Conservation (phyloP, 2,888 invertebrate genomes). For the Thereva unica region DNA sequence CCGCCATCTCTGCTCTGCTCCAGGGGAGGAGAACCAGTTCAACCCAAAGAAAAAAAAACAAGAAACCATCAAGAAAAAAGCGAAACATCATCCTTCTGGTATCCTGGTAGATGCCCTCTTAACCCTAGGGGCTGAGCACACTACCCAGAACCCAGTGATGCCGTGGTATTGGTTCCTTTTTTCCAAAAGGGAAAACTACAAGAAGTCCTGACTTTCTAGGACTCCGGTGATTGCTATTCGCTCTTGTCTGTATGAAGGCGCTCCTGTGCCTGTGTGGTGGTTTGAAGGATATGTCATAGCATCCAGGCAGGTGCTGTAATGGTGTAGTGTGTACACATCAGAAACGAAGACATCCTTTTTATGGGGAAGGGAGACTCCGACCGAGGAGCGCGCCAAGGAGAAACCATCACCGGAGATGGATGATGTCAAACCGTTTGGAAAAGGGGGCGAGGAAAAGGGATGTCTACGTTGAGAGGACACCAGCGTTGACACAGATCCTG, state of each 20-base stretch:
- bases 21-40: not conserved
- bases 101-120: constrained; percentile 11
- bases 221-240: constrained; percentile 31
- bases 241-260: constrained; percentile 1
- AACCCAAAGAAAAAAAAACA: constrained; percentile 4
- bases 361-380: constrained; percentile 7
- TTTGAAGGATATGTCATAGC: constrained; percentile 20
- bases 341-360: not conserved
- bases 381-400: not conserved
- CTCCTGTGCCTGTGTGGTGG: constrained; percentile 3
- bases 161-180: constrained; percentile 19
- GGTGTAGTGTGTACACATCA: constrained; percentile 14
- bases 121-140: constrained; percentile 16
- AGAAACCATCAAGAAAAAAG: too few relatives aligned
- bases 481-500: not conserved
- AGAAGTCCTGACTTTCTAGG: constrained; percentile 17
- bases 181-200: constrained; percentile 32
- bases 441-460: constrained; percentile 32
- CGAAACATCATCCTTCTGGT: not conserved
- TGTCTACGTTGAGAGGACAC: not conserved
- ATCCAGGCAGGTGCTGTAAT: constrained; percentile 19
- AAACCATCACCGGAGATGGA: constrained; percentile 39
- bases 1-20: constrained; percentile 31
- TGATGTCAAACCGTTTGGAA: constrained; percentile 36
- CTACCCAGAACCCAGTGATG: constrained; percentile 9